Percentiles rank a stretch among this genome's conserved stretches.
These are phyloP conservation scores for Holcopasites calliopsidis DNA, from an alignment of 1,140 invertebrate species.

Conservation along the genomic window DNA sequence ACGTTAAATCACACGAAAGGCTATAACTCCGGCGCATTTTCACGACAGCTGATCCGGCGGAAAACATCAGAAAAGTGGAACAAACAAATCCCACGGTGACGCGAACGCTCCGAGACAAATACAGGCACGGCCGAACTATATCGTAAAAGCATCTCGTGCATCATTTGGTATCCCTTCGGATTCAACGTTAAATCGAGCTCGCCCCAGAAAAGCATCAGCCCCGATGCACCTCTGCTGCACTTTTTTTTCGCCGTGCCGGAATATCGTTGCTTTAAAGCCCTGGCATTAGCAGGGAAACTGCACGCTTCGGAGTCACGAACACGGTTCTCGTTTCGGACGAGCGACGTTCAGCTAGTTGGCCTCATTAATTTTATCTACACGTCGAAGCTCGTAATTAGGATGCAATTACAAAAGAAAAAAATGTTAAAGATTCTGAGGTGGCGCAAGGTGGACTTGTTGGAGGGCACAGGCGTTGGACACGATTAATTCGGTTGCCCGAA, in stretches of 20 bases:
- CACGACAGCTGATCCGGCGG: conserved; percentile 54
- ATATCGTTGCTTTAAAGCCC: conserved; percentile 2
- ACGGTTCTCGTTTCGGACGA: too few species aligned
- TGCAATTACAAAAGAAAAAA: too few species aligned
- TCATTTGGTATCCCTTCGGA: conserved; percentile 5
- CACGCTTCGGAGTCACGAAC: too few species aligned
- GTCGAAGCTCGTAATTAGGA: too few species aligned
- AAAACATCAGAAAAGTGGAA: conserved; percentile 47
- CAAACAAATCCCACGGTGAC: conserved; percentile 45
- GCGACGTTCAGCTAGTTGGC: too few species aligned
- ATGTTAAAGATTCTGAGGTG: too few species aligned
- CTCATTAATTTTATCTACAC: too few species aligned
- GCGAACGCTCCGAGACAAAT: conserved; percentile 18
- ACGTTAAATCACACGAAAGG: conserved; percentile 55
- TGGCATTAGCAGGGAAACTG: neutral
- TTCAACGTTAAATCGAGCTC: conserved; percentile 34
- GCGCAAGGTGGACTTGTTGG: too few species aligned
- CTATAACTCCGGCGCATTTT: conserved; percentile 47
- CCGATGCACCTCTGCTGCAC: neutral
- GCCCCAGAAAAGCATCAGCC: conserved; percentile 10
- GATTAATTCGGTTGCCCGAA: too few species aligned
- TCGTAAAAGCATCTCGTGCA: conserved; percentile 24
- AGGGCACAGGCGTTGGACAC: too few species aligned
- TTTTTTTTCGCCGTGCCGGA: neutral
- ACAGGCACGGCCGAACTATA: neutral